Base-by-base conservation (phyloP, 1,140 invertebrate genomes). In the Hylaeus volcanicus region DNA sequence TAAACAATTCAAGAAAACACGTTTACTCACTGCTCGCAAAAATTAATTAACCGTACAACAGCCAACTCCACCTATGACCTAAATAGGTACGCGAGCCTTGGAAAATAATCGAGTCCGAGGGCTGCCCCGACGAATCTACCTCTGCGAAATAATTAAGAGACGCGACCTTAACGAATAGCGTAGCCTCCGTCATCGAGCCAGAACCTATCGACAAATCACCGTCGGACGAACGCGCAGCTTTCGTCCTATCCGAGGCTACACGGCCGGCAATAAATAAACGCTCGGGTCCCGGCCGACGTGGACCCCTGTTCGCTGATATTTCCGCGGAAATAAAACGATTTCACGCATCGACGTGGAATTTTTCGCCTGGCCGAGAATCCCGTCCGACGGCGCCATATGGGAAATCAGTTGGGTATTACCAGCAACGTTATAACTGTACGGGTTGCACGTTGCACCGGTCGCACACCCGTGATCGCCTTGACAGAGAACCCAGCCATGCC, bases 371-470 rank as follows among this genome's bases (percentile, higher is more conserved):
- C 26, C 26, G 63, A 3, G 77, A 48, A 68, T 68, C 60, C 43
- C 1, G 64, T 6, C 8, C n/a, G 45, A 26, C 14, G 72, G 65
- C 63, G 79, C 79, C 73, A 81, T 80, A 80, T 80, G 78, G 73
- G 65, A 81, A 75, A 81, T 76, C 79, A 81, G 79, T 81, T 76
- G 55, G 64, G 45, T 66, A 63, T 69, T 64, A 55, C 61, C 14
- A 45, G 60, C 51, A 58, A n/a, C 77, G 70, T 58, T 74, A 45
- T 53, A 41, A 64, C 45, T 43, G 75, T 68, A 48, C 65, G 43
- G 45, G 61, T 63, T 63, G 37, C 61, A 41, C 3, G 64, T 55
- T 55, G 68, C 68, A 53, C 51, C 61, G 56, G 69, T 79, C 39
- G 60, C 79, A 53, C 26, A 48, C 37, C 11, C 60, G 6, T 9